Evolutionary conservation across 2,888 invertebrate species (phyloP).

Genomic region (Lottia gigantea): DNA sequence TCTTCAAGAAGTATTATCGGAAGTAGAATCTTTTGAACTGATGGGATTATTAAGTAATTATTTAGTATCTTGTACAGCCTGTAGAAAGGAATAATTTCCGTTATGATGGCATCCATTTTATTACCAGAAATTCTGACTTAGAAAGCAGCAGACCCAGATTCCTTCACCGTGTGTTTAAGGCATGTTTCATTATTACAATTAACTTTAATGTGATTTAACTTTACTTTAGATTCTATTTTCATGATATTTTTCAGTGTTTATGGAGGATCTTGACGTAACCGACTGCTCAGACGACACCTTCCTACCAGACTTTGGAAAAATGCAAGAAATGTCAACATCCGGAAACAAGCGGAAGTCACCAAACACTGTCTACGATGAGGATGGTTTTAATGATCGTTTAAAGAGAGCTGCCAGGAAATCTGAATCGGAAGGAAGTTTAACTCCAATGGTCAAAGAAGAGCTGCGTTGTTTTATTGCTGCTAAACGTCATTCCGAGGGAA

Average conservation of each 20-base stretch:
- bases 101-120: too few species aligned
- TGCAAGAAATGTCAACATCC: not conserved
- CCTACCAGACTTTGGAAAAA: slow-evolving; percentile 2
- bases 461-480: not conserved
- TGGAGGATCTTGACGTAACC: slow-evolving; percentile 1
- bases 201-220: too few species aligned
- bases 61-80: too few species aligned
- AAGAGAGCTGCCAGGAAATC: not conserved
- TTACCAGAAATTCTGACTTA: too few species aligned
- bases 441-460: not conserved
- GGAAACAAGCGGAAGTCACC: not conserved
- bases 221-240: too few species aligned
- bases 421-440: not conserved
- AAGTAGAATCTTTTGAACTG: too few species aligned
- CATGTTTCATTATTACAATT: too few species aligned
- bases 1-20: too few species aligned
- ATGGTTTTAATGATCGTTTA: not conserved
- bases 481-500: not conserved
- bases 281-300: not conserved
- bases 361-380: not conserved
- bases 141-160: too few species aligned
- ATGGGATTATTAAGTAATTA: too few species aligned
- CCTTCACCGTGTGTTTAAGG: too few species aligned
- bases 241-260: not conserved
- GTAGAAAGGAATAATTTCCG: too few species aligned